Evolutionary conservation across 2,113 vertebrate genomes (phyloP).

Genomic region (Grammomys dolichurus): DNA sequence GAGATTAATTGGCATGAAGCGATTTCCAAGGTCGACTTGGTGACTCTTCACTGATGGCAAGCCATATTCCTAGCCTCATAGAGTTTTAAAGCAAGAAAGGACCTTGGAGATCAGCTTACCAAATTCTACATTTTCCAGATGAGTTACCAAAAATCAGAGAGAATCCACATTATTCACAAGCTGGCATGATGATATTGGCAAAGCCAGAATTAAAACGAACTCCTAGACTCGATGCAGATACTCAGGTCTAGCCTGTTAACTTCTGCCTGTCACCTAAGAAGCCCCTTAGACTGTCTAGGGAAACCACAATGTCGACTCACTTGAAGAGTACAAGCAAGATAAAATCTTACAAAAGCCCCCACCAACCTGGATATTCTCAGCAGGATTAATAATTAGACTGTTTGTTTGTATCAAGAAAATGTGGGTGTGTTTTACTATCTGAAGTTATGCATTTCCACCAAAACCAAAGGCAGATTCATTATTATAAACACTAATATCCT

Average conservation of each 20-base stretch:
- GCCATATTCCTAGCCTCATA: constrained; percentile 67
- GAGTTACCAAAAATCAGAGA: constrained; percentile 58
- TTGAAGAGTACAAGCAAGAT: neutral
- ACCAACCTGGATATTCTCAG: neutral
- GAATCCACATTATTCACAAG: constrained; percentile 47
- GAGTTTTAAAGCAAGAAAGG: constrained; percentile 62
- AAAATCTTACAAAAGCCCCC: neutral
- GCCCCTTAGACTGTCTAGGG: neutral
- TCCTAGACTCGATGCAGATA: neutral
- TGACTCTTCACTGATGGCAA: constrained; percentile 69
- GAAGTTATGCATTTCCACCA: neutral
- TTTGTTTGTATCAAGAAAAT: neutral
- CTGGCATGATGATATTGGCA: neutral
- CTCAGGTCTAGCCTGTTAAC: neutral
- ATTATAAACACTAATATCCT: constrained; percentile 5
- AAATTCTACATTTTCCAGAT: constrained; percentile 69
- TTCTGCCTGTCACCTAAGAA: neutral
- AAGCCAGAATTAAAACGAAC: constrained; percentile 52
- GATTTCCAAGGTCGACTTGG: constrained; percentile 60
- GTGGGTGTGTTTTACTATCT: neutral
- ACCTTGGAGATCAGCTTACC: constrained; percentile 43
- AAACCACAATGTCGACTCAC: neutral
- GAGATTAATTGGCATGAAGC: constrained; percentile 70
- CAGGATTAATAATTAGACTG: neutral
- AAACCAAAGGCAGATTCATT: constrained; percentile 21